A percentile compares a stretch with the other conserved stretches of the same genome.
Conservation (phyloP, 2,888 invertebrate species). For the Rhagophthalmus giganteus region DNA sequence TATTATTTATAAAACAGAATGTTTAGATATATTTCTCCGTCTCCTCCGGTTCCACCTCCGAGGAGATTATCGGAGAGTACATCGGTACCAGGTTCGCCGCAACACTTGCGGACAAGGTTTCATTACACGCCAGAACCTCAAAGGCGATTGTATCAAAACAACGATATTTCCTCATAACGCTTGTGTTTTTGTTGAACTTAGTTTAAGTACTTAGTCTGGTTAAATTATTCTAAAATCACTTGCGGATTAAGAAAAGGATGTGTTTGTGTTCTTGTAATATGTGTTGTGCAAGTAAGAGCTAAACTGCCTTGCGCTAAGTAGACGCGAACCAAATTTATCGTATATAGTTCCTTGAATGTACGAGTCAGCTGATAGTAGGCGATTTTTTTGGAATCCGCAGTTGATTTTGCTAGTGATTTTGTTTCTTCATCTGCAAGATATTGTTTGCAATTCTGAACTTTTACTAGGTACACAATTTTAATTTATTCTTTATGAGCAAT, state of each 20-base stretch:
- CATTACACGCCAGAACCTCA: conserved; percentile 64
- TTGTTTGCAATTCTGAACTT: conserved; percentile 24
- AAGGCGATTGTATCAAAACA: conserved; percentile 58
- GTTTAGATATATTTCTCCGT: conserved; percentile 62
- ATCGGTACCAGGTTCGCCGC: conserved; percentile 71
- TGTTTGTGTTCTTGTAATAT: conserved; percentile 21
- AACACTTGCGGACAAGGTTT: conserved; percentile 65
- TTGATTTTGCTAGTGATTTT: not conserved
- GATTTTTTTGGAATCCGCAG: conserved; percentile 1
- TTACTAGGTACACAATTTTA: conserved; percentile 5
- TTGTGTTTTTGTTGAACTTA: conserved; percentile 24
- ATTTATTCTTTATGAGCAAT: conserved; percentile 13
- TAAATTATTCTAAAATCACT: conserved; percentile 20
- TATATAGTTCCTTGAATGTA: conserved; percentile 18
- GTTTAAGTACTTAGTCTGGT: conserved; percentile 26
- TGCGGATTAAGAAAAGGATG: conserved; percentile 25
- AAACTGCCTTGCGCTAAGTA: conserved; percentile 20
- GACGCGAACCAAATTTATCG: conserved; percentile 20
- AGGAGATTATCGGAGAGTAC: conserved; percentile 68
- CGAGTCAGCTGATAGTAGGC: conserved; percentile 9
- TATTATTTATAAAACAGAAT: conserved; percentile 1
- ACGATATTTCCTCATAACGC: conserved; percentile 49
- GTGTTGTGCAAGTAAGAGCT: conserved; percentile 19
- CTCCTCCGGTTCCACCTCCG: conserved; percentile 65
- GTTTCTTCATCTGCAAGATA: conserved; percentile 23